Base-by-base conservation (phyloP, 2,888 invertebrate species). In the Spilarctia lutea region DNA sequence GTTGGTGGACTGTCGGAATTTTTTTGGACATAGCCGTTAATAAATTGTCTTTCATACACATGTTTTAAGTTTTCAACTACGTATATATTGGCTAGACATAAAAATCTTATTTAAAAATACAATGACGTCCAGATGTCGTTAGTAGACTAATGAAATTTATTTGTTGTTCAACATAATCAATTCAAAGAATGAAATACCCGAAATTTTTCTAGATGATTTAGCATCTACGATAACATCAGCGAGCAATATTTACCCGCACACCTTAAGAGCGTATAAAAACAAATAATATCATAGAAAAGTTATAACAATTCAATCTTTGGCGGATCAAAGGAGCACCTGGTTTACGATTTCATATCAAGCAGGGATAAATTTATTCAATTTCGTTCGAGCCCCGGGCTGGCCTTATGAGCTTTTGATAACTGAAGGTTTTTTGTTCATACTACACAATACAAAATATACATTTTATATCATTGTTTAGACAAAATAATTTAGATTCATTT, bases 281-380 rank as follows among this genome's bases (percentile, higher is more conserved):
- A 78, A 82, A 85, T 82, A 83, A 83, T 83, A 83, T 83, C 79
- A 75, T 77, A 70, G 66, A 77, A 81, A 80, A 81, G 77, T 80
- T 80, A 80, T 81, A 82, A 83, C 83, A 81, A 78, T 84, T 80
- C 85, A 85, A 85, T 85, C 77, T 84, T 82, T 81, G 77, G 71
- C 73, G 85, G 85, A 85, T 85, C 85, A 85, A 81, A 82, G 83
- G 73, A 75, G 74, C 85, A 85, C 85, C 85, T 85, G 85, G 78
- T 79, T 79, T 81, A 76, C 77, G 68, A 78, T 84, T 82, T 83
- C 82, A 82, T 82, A 84, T 84, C 82, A 82, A 73, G 79, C 79
- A 79, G 78, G 85, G 82, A 83, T 84, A 75, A 85, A 85, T 85
- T 83, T 85, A 85, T 85, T 85, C 85, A 85, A 85, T 84, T 85